Evolutionary conservation across 2,113 vertebrate genomes (phyloP), one percentile per base, ranked within the genome.

Genomic region (Vulpes lagopus): DNA sequence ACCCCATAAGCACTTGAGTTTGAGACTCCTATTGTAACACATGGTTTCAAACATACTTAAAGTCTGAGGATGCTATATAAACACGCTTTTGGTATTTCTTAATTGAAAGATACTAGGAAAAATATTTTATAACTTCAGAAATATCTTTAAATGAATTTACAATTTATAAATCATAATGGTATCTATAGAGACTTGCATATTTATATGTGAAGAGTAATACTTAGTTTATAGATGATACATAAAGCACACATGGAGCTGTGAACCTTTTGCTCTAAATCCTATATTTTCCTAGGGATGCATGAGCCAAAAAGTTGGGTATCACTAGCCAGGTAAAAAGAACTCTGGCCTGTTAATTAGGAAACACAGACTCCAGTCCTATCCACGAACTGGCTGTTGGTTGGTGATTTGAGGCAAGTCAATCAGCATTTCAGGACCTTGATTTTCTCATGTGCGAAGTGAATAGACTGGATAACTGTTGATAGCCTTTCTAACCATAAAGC

Each of bases 121-220:
- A 84, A 76, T 82, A 55, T 62, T 51, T 60, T 76, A 3, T 69
- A 82, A 93, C 62, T 62, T 91, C 35, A 87, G 38, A 32, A 91
- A 81, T 51, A 81, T 25, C 23, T 87, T 87, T 53, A 94, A 90
- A 86, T 67, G n/a, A 95, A 96, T 57, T 96, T 74, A 60, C n/a
- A 49, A 49, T 89, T 85, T 51, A 89, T 80, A 94, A 89, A 51
- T 71, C 73, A 89, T 71, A 96, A 43, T n/a, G 65, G 9, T 17
- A 79, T 15, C 62, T 64, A 55, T 12, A 95, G 81, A 64, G 59
- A 88, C 78, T 51, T 83, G 9, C 49, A 53, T 81, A 73, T 76
- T 85, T 65, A 88, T 67, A 90, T 62, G 23, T 4, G 25, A 82
- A 49, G 3, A 80, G 38, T 67, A 89, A 84, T 38, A 67, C 8